Evolutionary conservation across 2,888 invertebrate genomes (phyloP).

Genomic region (Acrobasis repandana): DNA sequence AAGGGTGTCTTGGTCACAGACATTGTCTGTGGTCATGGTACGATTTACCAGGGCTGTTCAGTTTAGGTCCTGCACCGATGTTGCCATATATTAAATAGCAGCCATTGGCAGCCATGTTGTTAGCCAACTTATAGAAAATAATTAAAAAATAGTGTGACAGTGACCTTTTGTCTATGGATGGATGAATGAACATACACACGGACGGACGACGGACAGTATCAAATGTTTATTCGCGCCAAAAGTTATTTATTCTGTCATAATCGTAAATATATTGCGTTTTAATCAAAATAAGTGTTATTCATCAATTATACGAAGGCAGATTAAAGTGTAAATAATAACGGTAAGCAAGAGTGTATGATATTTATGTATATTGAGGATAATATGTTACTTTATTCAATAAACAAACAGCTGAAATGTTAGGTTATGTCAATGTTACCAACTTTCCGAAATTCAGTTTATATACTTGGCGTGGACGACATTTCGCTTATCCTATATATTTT

Average conservation of each 20-base stretch:
- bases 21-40: too few relatives aligned
- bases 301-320: neutral
- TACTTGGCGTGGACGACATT: neutral
- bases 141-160: too few relatives aligned
- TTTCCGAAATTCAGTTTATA: conserved; percentile 25
- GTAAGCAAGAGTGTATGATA: neutral
- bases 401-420: conserved; percentile 21
- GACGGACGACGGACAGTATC: too few relatives aligned
- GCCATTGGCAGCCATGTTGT: too few relatives aligned
- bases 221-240: conserved; percentile 18
- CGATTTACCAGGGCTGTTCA: too few relatives aligned
- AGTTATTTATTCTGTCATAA: too few relatives aligned
- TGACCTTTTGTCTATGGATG: too few relatives aligned
- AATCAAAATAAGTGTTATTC: neutral
- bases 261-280: neutral
- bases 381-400: neutral
- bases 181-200: too few relatives aligned
- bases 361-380: neutral
- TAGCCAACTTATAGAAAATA: too few relatives aligned
- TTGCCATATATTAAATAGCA: too few relatives aligned
- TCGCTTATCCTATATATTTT: neutral
- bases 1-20: too few relatives aligned
- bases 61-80: too few relatives aligned
- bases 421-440: conserved; percentile 50
- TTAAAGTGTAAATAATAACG: neutral